Evolutionary conservation across 1,140 invertebrate genomes (phyloP), one percentile per base, ranked within the genome.

Genomic region (Bombus turneri): DNA sequence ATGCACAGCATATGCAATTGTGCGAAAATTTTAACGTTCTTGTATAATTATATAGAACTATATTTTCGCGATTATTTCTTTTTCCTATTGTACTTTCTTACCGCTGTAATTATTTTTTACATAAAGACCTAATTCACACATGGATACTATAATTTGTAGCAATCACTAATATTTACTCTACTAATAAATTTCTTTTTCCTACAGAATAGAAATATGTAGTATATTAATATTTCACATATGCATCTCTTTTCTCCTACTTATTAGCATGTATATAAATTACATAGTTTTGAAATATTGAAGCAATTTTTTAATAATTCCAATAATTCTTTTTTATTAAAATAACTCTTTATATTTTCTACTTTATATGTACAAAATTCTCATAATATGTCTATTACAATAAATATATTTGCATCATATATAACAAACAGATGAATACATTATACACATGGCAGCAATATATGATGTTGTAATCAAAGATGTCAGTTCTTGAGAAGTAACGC

Each of bases 401-500:
- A 31, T 73, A 47, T 74, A 82, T 71, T 64, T 72, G 15, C 59
- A 82, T 82, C 64, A 28, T 79, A 10, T 83, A 71, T 64, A 68
- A 89, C 73, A 59, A 87, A 66, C 87, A 92, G 91, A 90, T 92
- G 90, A 92, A 85, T 59, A 86, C 79, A 88, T 77, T 73, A 59
- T 81, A 64, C 85, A 90, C 86, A 81, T 69, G 78, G 72, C 66
- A 80, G 53, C 84, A 72, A 73, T 89, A 79, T 86, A 77, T 90
- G 86, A 88, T 83, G 80, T 76, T 86, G 78, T 83, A 84, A 83
- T 87, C 74, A 91, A 87, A 91, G 85, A 92, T 91, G 89, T 75
- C 83, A 91, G 86, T 90, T 87, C 86, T 88, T 92, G 91, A 91
- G 87, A 80, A 88, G 78, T 68, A 87, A 81, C 83, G 86, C 81